Conservation (phyloP, 2,888 invertebrate species). For the Nebria brevicollis region DNA sequence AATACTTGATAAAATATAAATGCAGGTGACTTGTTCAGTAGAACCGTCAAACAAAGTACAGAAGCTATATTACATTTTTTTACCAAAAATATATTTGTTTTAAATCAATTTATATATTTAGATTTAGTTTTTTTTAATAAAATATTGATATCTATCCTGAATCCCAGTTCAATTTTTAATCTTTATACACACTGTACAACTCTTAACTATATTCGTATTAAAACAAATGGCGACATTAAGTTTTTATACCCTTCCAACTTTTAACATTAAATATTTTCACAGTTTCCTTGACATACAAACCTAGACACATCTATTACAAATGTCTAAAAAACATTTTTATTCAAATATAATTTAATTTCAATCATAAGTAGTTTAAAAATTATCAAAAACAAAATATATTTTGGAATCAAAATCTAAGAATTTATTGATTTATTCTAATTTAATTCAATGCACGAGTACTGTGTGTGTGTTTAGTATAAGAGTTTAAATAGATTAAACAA, state of each 20-base stretch:
- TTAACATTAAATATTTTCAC: too few relatives aligned
- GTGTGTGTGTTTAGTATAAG: too few relatives aligned
- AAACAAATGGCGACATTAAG: neutral
- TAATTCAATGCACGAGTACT: too few relatives aligned
- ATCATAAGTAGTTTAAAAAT: too few relatives aligned
- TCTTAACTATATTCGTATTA: neutral
- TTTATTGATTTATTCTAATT: too few relatives aligned
- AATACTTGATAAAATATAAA: conserved; percentile 44
- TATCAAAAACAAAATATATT: too few relatives aligned
- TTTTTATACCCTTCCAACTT: neutral
- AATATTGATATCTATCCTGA: neutral
- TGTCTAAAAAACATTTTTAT: too few relatives aligned
- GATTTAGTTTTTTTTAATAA: neutral
- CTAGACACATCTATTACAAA: too few relatives aligned
- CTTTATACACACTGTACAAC: neutral
- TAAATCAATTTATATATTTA: neutral
- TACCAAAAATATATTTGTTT: neutral
- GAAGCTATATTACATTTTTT: conserved; percentile 17
- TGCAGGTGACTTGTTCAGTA: conserved; percentile 44
- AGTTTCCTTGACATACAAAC: too few relatives aligned
- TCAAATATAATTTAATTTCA: too few relatives aligned
- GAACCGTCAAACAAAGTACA: conserved; percentile 6
- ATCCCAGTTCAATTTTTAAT: neutral
- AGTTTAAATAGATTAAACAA: too few relatives aligned
- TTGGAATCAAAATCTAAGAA: too few relatives aligned